Evolutionary conservation across 2,888 invertebrate genomes (phyloP), one percentile per base, ranked within the genome.

Genomic region (Sarcophaga rosellei): DNA sequence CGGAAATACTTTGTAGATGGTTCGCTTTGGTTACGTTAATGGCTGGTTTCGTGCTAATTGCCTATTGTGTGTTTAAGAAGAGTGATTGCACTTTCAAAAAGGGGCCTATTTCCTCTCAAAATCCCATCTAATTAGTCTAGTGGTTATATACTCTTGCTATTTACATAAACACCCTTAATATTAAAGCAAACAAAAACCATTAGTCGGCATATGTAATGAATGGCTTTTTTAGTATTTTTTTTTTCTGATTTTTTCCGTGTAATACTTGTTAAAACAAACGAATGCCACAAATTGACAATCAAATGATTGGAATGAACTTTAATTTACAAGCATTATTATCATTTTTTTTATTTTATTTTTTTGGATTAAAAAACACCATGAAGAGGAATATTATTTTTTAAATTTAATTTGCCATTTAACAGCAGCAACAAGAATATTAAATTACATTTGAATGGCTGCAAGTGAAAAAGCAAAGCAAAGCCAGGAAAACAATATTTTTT

Each of bases 301-400:
- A 79, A 79, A 53, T 61, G 68, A 73, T 62, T 66, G 59, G 62
- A 68, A 17, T 73, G 66, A 61, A 79, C 44, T 79, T 83, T 23
- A 65, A 62, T 47, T 81, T 45, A 44, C 53, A 75, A 45, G 59
- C 35, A 35, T 35, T 25, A 25, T 4, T 3, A 25, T 3, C 0
- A 6, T 35, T 6, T 35, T 35, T 35, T 35, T 35, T 10, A 6
- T 35, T 35, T 35, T 35, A 8, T 10, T 35, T 35, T 35, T 35
- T 8, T 35, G 35, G 35, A 35, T 35, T 35, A 35, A 35, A 8
- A 35, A 35, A 35, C 35, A n/a, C 35, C 2, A 35, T 35, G 35
- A 10, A 35, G 1, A 35, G 35, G 10, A 35, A 35, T 35, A 35
- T 1, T 35, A 35, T 35, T 35, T 35, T 23, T 17, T 81, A 44